These are phyloP conservation scores for Odontothrips loti DNA, from an alignment of 2,888 invertebrate genomes.

Conservation along the genomic window DNA sequence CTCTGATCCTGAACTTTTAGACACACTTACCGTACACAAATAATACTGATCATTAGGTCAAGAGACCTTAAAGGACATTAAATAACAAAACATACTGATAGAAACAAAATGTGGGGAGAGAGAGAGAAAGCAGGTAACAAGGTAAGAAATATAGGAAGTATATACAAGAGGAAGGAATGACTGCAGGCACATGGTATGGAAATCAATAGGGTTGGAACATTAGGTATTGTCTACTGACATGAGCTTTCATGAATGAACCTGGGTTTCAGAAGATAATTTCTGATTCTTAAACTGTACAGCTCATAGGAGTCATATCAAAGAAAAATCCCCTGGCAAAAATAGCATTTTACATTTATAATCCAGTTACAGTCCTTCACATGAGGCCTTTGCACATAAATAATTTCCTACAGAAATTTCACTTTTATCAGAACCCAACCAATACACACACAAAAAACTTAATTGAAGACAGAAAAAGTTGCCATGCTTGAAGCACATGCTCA, in stretches of 20 bases:
- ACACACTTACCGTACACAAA: background rate
- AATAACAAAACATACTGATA: slow-evolving; percentile 33
- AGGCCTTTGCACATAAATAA: too few relatives aligned
- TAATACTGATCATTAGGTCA: slow-evolving; percentile 1
- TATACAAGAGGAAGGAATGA: slow-evolving; percentile 27
- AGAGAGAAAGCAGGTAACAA: slow-evolving; percentile 20
- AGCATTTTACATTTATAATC: too few relatives aligned
- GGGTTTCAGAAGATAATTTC: too few relatives aligned
- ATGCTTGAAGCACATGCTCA: background rate
- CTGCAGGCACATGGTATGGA: background rate
- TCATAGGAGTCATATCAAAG: too few relatives aligned
- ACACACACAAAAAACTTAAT: too few relatives aligned
- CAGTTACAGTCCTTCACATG: too few relatives aligned
- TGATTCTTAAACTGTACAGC: too few relatives aligned
- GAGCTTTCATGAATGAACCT: background rate
- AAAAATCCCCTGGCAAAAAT: too few relatives aligned
- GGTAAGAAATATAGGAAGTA: background rate
- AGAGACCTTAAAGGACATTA: background rate
- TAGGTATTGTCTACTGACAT: slow-evolving; percentile 13
- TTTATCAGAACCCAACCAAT: too few relatives aligned
- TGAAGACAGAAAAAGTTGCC: background rate
- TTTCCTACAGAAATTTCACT: too few relatives aligned
- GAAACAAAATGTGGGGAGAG: too few relatives aligned
- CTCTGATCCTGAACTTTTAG: too few relatives aligned
- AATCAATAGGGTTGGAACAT: background rate